Percentiles rank a stretch among this genome's conserved stretches.
Conservation (phyloP, 2,797 vertebrate genomes). For the Sphaeramia orbicularis region DNA sequence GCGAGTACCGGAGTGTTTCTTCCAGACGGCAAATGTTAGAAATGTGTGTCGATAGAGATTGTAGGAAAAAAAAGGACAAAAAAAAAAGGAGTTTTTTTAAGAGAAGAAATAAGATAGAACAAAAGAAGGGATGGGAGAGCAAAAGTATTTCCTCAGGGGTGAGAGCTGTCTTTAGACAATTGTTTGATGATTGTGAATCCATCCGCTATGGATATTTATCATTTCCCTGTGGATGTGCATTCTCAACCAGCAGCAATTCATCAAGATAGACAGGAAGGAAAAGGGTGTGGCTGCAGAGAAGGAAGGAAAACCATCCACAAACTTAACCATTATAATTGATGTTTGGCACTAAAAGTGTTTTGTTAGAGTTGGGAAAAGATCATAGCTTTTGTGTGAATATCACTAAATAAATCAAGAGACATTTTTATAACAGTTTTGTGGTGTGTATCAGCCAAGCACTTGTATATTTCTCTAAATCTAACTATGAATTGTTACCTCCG, state of each 20-base stretch:
- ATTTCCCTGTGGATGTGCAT: constrained; percentile 64
- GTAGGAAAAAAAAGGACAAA: too few species aligned
- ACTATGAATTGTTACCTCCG: too few species aligned
- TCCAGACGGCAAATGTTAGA: constrained; percentile 44
- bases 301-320: constrained; percentile 14
- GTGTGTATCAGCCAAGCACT: too few species aligned
- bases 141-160: constrained; percentile 65
- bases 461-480: too few species aligned
- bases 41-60: constrained; percentile 49
- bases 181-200: constrained; percentile 75
- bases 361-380: too few species aligned
- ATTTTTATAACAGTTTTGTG: too few species aligned
- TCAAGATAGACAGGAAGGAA: constrained; percentile 60
- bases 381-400: too few species aligned
- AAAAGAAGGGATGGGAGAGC: constrained; percentile 45
- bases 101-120: constrained; percentile 38
- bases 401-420: too few species aligned
- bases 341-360: too few species aligned
- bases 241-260: constrained; percentile 63
- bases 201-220: constrained; percentile 71
- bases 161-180: constrained; percentile 56
- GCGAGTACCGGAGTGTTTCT: constrained; percentile 53
- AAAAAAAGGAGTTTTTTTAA: constrained; percentile 46
- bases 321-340: too few species aligned
- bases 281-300: constrained; percentile 41